Evolutionary conservation across 1,140 invertebrate genomes (phyloP), one percentile per base, ranked within the genome.

Genomic region (Pararge aegeria): DNA sequence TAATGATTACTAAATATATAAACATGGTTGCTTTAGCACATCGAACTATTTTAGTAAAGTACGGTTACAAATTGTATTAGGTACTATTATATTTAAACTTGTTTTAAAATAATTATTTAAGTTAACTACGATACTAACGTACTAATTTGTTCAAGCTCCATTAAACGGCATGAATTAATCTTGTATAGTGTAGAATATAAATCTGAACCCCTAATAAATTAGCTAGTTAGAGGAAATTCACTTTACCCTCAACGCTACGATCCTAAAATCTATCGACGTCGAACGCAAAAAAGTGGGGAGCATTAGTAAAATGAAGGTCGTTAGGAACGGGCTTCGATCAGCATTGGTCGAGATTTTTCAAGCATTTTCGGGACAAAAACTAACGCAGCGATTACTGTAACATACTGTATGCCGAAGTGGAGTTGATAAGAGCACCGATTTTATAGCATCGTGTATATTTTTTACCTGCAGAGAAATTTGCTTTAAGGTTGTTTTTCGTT

Each of bases 291-390:
- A 57, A 55, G 52, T 55, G 46, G 30, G 12, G 3, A 19, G 18
- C 58, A 61, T 61, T 55, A 61, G 44, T 48, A 50, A 55, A 54
- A 61, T 55, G 58, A 38, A 40, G 42, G 29, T 61, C 52, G 44
- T 61, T 61, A 61, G 52, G 42, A 38, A 61, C 30, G 37, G 21
- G 30, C 52, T 54, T 49, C 24, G 38, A 44, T 55, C 59, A 51
- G 57, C 40, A n/a, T 15, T 15, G 52, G 37, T 55, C 37, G 59
- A 49, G 52, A 61, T 61, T 61, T 61, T 61, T 61, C 52, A 61
- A 55, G 34, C 34, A 44, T 44, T 24, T 61, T 44, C 21, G 19
- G 21, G 30, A 55, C 53, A 61, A 61, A 61, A 61, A 61, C 52
- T 61, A 19, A 12, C 44, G 20, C 9, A 24, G 34, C 55, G 21